phyloP scores from a whole-genome alignment of 2,113 vertebrate species.

The Megaceryle maxima region DNA sequence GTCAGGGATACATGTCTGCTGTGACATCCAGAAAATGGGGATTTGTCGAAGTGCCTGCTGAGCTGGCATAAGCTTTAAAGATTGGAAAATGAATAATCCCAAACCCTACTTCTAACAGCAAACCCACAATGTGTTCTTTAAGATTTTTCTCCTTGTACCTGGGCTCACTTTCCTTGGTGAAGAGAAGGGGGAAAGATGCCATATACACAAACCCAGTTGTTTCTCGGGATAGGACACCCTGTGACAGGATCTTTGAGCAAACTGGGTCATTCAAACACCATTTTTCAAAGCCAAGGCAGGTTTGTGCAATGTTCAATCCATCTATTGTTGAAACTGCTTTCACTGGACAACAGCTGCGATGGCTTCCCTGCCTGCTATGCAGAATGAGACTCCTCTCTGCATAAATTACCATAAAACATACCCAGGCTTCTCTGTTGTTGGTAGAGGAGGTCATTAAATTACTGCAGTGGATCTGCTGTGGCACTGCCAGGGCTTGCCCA shows the following conservation, averaged over 20 bases:
- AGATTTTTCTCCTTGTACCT: neutral
- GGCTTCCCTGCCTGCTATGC: neutral
- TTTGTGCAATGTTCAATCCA: neutral
- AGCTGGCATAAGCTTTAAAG: neutral
- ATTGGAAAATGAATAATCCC: neutral
- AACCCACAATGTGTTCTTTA: neutral
- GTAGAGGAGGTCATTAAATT: neutral
- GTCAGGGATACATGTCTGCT: neutral
- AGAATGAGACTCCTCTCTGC: neutral
- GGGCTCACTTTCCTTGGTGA: neutral
- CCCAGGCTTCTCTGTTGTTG: neutral
- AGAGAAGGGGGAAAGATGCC: neutral
- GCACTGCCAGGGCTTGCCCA: neutral
- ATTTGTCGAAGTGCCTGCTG: neutral
- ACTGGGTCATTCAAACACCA: neutral
- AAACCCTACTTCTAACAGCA: neutral
- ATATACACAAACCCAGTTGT: fast-evolving
- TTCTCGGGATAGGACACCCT: neutral
- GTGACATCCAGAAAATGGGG: neutral
- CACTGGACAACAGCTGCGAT: neutral
- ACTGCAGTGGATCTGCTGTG: neutral
- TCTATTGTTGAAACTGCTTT: neutral
- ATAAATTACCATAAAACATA: neutral
- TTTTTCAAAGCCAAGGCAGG: neutral
- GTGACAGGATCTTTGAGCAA: neutral